Evolutionary conservation across 2,888 invertebrate species (phyloP).

Genomic region (Anthoptus insignis): DNA sequence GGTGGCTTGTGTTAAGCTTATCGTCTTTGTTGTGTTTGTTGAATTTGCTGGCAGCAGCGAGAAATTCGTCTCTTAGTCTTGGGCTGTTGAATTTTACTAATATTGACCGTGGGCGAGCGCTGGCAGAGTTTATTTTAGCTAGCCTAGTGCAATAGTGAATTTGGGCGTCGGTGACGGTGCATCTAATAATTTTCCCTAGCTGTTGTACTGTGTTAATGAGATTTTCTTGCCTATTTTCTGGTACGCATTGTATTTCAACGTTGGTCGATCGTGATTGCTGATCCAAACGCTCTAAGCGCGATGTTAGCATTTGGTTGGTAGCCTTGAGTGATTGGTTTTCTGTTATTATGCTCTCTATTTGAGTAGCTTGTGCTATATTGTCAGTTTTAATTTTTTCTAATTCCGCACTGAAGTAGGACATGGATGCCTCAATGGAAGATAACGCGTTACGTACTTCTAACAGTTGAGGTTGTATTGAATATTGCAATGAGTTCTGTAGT

Average conservation of each 20-base stretch:
- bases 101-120: conserved; percentile 16
- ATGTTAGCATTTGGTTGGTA: neutral
- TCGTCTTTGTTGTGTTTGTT: conserved; percentile 17
- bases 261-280: neutral
- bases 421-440: neutral
- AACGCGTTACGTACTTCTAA: neutral
- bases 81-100: conserved; percentile 15
- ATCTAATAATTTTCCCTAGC: neutral
- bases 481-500: neutral
- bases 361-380: neutral
- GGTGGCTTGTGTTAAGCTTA: conserved; percentile 8
- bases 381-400: neutral
- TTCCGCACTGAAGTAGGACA: neutral
- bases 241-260: neutral
- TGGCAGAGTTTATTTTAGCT: conserved; percentile 12
- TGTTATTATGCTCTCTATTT: neutral
- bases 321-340: neutral
- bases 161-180: neutral
- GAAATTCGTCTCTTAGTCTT: conserved; percentile 6
- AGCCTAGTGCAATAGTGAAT: conserved; percentile 16
- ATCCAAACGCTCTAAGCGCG: neutral
- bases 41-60: conserved; percentile 14
- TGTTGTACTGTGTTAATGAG: neutral
- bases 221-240: neutral
- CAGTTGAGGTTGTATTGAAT: neutral